These are phyloP conservation scores for Stichodactyla mertensii DNA, from an alignment of 64 coral and sea anemone species.

Conservation along the genomic window DNA sequence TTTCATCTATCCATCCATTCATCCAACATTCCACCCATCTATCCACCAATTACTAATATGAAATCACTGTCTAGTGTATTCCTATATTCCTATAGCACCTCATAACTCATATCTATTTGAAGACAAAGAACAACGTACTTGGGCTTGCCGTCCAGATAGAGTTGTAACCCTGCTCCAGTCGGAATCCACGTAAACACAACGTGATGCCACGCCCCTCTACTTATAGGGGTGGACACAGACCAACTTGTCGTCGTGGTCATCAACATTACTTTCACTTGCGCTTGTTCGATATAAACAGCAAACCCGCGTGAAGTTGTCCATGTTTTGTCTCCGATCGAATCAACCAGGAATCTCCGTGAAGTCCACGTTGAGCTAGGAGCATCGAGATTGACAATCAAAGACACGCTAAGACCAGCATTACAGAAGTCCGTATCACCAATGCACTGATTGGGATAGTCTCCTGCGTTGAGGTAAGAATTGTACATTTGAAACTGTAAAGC, in stretches of 20 bases:
- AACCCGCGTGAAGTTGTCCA: constrained; percentile 51
- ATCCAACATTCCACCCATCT: not conserved
- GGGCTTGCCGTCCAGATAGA: constrained; percentile 48
- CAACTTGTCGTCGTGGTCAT: constrained; percentile 33
- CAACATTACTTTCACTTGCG: constrained; percentile 32
- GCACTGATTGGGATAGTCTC: constrained; percentile 28
- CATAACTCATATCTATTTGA: not conserved
- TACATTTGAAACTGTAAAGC: constrained; percentile 32
- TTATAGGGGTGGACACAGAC: constrained; percentile 22
- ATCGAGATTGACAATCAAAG: constrained; percentile 56
- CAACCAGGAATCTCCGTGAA: constrained; percentile 51
- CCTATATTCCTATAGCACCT: not conserved
- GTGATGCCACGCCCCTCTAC: constrained; percentile 61
- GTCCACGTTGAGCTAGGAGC: constrained; percentile 34
- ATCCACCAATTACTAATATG: no score
- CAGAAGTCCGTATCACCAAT: constrained; percentile 44
- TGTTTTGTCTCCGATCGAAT: constrained; percentile 33
- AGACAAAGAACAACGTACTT: constrained; percentile 23
- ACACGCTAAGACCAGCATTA: constrained; percentile 47
- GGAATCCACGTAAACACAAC: constrained; percentile 69
- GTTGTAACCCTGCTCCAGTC: constrained; percentile 26
- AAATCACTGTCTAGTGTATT: no score
- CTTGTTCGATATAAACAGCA: constrained; percentile 49
- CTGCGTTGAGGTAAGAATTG: constrained; percentile 37
- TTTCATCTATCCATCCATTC: not conserved